Percentiles rank a stretch among this genome's conserved stretches.
These are phyloP conservation scores for Cydia amplana DNA, from an alignment of 1,140 invertebrate genomes.

Conservation along the genomic window DNA sequence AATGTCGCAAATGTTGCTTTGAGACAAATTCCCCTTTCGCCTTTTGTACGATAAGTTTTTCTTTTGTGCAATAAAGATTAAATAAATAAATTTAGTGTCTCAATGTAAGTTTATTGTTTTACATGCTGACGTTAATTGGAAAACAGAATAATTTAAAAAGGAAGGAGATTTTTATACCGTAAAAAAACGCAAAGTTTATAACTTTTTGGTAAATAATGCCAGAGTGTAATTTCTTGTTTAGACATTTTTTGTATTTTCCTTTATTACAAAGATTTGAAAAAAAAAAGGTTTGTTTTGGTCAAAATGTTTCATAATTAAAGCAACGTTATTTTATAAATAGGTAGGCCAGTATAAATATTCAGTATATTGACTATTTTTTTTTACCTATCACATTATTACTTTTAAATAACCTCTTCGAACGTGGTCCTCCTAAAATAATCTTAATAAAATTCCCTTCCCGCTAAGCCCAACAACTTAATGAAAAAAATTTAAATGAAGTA, in stretches of 20 bases:
- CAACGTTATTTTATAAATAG: too few relatives aligned
- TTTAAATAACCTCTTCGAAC: background rate
- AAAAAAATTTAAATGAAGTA: slow-evolving; percentile 26
- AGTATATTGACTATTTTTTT: background rate
- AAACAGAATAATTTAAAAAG: background rate
- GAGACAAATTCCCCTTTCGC: too few relatives aligned
- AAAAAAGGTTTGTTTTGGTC: too few relatives aligned
- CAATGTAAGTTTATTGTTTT: background rate
- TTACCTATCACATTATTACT: background rate
- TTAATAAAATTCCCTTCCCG: background rate
- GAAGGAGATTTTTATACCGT: too few relatives aligned
- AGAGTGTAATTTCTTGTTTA: too few relatives aligned
- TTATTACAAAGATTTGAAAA: too few relatives aligned
- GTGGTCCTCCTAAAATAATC: background rate
- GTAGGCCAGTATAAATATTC: background rate
- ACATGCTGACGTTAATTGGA: background rate
- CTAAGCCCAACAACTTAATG: slow-evolving; percentile 12
- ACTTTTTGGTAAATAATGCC: too few relatives aligned
- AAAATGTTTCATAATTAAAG: too few relatives aligned
- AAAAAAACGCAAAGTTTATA: too few relatives aligned
- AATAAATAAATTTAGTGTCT: background rate
- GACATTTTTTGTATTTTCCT: too few relatives aligned
- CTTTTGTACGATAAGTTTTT: too few relatives aligned
- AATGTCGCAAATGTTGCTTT: slow-evolving; percentile 1
- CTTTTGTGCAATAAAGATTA: too few relatives aligned